Percentiles rank a stretch among this genome's conserved stretches.
phyloP scores from a whole-genome alignment of 2,113 vertebrate genomes.

The Corythaixoides concolor region DNA sequence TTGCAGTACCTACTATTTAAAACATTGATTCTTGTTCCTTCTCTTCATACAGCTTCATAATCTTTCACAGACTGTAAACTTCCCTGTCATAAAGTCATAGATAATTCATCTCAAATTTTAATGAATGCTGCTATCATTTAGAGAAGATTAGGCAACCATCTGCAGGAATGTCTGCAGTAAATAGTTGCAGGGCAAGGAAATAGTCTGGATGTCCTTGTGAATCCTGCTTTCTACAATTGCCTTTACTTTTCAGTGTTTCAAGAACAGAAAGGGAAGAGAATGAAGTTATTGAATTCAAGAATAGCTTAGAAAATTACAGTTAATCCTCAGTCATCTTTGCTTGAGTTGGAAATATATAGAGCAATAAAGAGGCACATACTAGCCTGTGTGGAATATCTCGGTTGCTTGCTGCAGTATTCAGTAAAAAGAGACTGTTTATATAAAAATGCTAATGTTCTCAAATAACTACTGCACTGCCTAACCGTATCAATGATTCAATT shows the following conservation, averaged over 20 bases:
- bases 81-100: background rate
- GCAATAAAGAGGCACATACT: background rate
- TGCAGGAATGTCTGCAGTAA: background rate
- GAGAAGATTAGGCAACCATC: conserved; percentile 10
- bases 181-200: conserved; percentile 9
- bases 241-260: background rate
- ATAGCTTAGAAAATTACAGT: background rate
- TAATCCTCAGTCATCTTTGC: background rate
- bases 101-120: conserved; percentile 15
- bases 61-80: background rate
- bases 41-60: background rate
- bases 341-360: background rate
- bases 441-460: background rate
- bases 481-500: background rate
- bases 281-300: background rate
- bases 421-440: background rate
- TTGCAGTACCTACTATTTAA: background rate
- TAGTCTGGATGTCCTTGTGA: background rate
- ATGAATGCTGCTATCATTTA: conserved; percentile 22
- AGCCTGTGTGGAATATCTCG: background rate
- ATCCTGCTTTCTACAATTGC: background rate
- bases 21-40: background rate
- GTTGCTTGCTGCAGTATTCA: background rate
- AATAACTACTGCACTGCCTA: background rate
- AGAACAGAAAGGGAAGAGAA: background rate